A percentile compares a stretch with the other conserved stretches of the same genome.
Evolutionary conservation across 2,888 invertebrate species (phyloP).

Genomic region (Mamestra brassicae): DNA sequence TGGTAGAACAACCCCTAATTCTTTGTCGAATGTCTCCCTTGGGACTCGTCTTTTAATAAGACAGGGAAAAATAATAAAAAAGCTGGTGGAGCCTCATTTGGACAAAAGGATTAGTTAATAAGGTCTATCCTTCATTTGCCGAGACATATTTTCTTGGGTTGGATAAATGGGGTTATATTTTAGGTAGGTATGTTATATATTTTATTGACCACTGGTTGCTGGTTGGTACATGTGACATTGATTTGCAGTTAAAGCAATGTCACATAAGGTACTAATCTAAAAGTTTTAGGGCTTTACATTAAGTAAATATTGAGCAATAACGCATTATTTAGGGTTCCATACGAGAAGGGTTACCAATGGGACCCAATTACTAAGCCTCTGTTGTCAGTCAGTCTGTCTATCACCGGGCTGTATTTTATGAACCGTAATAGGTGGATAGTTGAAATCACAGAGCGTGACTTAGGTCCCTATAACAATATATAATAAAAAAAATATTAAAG

Average conservation of each 20-base stretch:
- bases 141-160: neutral
- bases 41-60: conserved; percentile 30
- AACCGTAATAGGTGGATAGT: too few relatives aligned
- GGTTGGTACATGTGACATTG: too few relatives aligned
- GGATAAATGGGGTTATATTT: neutral
- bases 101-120: conserved; percentile 6
- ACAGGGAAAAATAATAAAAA: conserved; percentile 28
- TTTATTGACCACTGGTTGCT: too few relatives aligned
- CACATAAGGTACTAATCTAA: too few relatives aligned
- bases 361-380: too few relatives aligned
- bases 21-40: neutral
- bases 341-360: too few relatives aligned
- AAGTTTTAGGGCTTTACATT: neutral
- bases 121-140: conserved; percentile 1
- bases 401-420: too few relatives aligned
- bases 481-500: too few relatives aligned
- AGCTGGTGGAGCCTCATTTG: neutral
- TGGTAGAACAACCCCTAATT: neutral
- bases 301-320: neutral
- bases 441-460: too few relatives aligned
- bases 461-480: too few relatives aligned
- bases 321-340: neutral
- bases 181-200: neutral
- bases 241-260: neutral
- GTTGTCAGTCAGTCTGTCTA: too few relatives aligned